A percentile compares a stretch with the other conserved stretches of the same genome.
Conservation (phyloP, 2,888 invertebrate genomes). For the Sarcophaga rosellei region DNA sequence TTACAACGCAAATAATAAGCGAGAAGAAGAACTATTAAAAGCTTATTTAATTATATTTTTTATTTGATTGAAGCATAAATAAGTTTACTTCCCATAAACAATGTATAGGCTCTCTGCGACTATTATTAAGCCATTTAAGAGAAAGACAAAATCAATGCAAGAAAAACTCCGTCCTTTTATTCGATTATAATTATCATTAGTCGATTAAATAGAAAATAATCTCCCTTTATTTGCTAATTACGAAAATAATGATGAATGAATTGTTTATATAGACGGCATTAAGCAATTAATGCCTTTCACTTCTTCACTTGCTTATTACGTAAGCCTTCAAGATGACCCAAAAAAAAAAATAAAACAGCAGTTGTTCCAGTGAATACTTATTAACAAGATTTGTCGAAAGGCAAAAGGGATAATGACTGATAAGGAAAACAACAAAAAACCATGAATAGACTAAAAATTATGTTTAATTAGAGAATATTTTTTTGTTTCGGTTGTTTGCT, state of each 20-base stretch:
- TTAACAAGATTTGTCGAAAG: constrained; percentile 7
- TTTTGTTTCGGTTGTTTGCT: neutral
- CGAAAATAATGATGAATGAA: constrained; percentile 14
- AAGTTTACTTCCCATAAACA: too few relatives aligned
- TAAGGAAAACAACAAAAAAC: neutral
- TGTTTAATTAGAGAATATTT: neutral
- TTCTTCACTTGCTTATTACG: neutral
- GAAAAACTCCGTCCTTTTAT: too few relatives aligned
- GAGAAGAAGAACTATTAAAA: too few relatives aligned
- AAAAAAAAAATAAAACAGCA: neutral
- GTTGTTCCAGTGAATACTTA: neutral
- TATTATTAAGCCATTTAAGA: too few relatives aligned
- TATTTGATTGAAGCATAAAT: too few relatives aligned
- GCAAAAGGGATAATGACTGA: neutral
- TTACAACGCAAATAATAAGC: too few relatives aligned
- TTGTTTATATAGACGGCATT: constrained; percentile 18
- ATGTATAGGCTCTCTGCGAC: too few relatives aligned
- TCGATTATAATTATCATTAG: neutral
- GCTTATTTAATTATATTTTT: too few relatives aligned
- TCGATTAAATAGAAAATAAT: neutral
- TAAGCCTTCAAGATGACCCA: neutral
- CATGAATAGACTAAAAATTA: neutral
- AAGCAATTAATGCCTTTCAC: constrained; percentile 2
- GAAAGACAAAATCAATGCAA: too few relatives aligned
- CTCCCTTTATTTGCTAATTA: constrained; percentile 1